Base-by-base conservation (phyloP, 2,888 invertebrate genomes). In the Patella caerulea region DNA sequence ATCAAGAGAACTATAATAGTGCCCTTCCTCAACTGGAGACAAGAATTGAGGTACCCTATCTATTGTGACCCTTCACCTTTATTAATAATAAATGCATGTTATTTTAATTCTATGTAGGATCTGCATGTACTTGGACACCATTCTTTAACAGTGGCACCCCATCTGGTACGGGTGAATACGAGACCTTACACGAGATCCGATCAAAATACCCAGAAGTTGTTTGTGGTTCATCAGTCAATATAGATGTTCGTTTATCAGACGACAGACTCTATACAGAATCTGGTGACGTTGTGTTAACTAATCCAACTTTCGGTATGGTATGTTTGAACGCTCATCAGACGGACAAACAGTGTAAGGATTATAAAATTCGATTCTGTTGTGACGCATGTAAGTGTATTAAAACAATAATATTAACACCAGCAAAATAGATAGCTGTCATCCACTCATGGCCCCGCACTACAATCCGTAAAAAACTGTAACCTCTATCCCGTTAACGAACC, bases 351-450 rank as follows among this genome's bases (percentile, higher is more conserved):
- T 65, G 65, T 65, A 2, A 1, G 11, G 65, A 65, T 15, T 65
- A 65, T 65, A 19, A 65, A 65, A 19, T 65, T 12, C 15, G 65
- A 65, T 65, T 65, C n/a, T 65, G 65, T 7, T 65, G 65, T 65
- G 15, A 65, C 45, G 7, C 9, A 45, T 45, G 45, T 45, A 45
- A 45, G 45, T 45, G 9, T 45, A 45, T 7, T 45, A 1, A 45
- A 45, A 45, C 45, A 45, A 45, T 45, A 45, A 45, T 45, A 45
- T 45, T 45, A 45, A 45, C 45, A 45, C 3, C 9, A 34, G 34
- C 34, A 34, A 34, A 34, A 34, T 34, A 34, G 34, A 34, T 34
- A 45, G 9, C 45, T 45, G 9, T 45, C 45, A 45, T 9, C 9
- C 45, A 45, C 45, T 9, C 3, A 4, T 5, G 34, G 7, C 4